A percentile compares a stretch with the other conserved stretches of the same genome.
These are phyloP conservation scores for Drosophila trichaetosa DNA, from an alignment of 2,888 invertebrate species.

Conservation along the genomic window DNA sequence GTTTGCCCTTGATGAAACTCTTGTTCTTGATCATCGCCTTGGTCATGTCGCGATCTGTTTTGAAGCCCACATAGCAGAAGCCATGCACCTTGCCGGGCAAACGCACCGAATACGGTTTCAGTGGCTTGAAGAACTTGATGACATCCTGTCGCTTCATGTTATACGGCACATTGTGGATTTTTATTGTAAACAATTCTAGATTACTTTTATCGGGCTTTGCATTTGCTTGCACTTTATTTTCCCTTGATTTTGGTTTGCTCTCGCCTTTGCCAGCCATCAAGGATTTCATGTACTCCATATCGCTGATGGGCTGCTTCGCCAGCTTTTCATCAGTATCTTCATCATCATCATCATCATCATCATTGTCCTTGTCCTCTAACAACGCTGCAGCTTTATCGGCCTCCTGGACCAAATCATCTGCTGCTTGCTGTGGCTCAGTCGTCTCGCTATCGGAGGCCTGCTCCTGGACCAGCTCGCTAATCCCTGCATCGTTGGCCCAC, in stretches of 20 bases:
- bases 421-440: conserved; percentile 79
- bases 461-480: conserved; percentile 74
- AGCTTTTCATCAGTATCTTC: conserved; percentile 85
- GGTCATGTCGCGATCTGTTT: conserved; percentile 91
- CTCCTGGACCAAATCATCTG: conserved; percentile 65
- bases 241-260: conserved; percentile 1
- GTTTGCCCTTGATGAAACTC: conserved; percentile 92
- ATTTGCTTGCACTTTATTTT: conserved; percentile 68
- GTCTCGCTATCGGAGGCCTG: conserved; percentile 43
- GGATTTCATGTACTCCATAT: conserved; percentile 92
- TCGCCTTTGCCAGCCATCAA: conserved; percentile 85
- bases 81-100: conserved; percentile 92
- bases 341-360: conserved; percentile 77
- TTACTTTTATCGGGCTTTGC: conserved; percentile 82
- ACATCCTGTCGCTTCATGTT: conserved; percentile 93
- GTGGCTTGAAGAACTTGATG: conserved; percentile 93
- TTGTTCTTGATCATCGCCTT: conserved; percentile 93
- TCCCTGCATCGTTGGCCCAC: conserved; percentile 87
- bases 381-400: conserved; percentile 50
- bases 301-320: conserved; percentile 91
- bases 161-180: conserved; percentile 92
- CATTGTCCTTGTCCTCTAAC: conserved; percentile 75
- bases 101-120: conserved; percentile 92
- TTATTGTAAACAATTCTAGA: conserved; percentile 87
- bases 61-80: conserved; percentile 96